Conservation (phyloP, 2,888 invertebrate species). For the Drosophila bunnanda region DNA sequence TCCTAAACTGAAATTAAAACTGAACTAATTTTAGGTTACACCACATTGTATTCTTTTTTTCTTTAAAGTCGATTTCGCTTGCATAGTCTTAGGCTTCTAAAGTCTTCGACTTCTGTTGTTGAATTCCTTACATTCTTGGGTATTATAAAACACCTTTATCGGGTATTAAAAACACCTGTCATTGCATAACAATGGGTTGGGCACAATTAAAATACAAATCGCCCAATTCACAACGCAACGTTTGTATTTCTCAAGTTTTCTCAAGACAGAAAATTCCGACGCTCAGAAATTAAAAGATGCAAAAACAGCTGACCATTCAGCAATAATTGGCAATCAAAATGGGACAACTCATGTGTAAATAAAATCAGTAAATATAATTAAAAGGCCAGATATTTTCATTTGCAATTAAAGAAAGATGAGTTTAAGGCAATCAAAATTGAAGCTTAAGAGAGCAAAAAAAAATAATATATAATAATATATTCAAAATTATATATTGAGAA, state of each 20-base stretch:
- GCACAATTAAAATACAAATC: not conserved
- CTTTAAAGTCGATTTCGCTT: not conserved
- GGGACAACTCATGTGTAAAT: not conserved
- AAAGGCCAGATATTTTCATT: not conserved
- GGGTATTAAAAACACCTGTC: not conserved
- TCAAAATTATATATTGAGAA: not conserved
- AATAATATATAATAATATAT: too few species aligned
- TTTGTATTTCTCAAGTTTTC: not conserved
- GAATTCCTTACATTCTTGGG: not conserved
- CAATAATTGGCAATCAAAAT: conserved; percentile 1
- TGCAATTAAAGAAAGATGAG: not conserved
- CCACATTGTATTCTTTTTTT: not conserved
- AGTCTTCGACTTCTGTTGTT: not conserved
- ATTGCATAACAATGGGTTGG: not conserved
- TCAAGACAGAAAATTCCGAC: not conserved
- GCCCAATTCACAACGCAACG: not conserved
- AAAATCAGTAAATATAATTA: not conserved
- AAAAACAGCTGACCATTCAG: conserved; percentile 6
- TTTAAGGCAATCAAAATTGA: not conserved
- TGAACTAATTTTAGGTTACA: not conserved
- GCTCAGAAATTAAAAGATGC: too few species aligned
- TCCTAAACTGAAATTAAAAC: not conserved
- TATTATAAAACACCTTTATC: not conserved
- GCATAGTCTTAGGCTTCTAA: not conserved
- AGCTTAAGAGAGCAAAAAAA: not conserved